Evolutionary conservation across 2,113 vertebrate genomes (phyloP), one percentile per base, ranked within the genome.

Genomic region (Cinclus mexicanus): DNA sequence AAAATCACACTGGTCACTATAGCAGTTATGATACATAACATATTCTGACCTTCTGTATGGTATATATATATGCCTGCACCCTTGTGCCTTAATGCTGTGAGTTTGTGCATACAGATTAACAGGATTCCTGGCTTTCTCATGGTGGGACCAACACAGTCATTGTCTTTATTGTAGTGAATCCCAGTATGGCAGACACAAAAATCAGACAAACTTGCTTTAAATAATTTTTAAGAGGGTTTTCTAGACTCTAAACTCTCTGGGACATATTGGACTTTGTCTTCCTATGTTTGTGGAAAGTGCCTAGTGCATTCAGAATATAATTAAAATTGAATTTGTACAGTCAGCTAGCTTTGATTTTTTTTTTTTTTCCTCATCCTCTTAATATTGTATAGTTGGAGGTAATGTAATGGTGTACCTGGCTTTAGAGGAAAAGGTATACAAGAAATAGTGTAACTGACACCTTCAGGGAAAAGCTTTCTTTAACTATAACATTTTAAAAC

Each of bases 241-340:
- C 50, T 86, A 55, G 82, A 69, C 19, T 65, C 33, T 44, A 6
- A 67, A 53, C 52, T 85, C 37, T 88, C 71, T 93, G 52, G 39
- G 41, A 67, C 44, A 22, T 59, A 41, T 18, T 57, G 68, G 83
- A 46, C 14, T 68, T 86, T 22, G 72, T 96, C 90, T 93, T 95
- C 85, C 92, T 64, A 18, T 78, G 49, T 78, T 47, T 41, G 52
- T 93, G 56, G 41, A 60, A 95, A 95, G 80, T 94, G 85, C 92
- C 92, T 93, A 60, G 90, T 74, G 93, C 79, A 74, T 94, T 83
- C n/a, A 78, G 71, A 90, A 90, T 63, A 88, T 55, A 79, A 91
- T 68, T n/a, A 56, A 90, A 79, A 67, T 59, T 52, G 4, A 84
- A 70, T 81, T 50, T 91, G 33, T 93, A 65, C 35, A 47, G 39